Evolutionary conservation across 2,797 vertebrate species (phyloP), one percentile per base, ranked within the genome.

Genomic region (Enteromius treurensis): DNA sequence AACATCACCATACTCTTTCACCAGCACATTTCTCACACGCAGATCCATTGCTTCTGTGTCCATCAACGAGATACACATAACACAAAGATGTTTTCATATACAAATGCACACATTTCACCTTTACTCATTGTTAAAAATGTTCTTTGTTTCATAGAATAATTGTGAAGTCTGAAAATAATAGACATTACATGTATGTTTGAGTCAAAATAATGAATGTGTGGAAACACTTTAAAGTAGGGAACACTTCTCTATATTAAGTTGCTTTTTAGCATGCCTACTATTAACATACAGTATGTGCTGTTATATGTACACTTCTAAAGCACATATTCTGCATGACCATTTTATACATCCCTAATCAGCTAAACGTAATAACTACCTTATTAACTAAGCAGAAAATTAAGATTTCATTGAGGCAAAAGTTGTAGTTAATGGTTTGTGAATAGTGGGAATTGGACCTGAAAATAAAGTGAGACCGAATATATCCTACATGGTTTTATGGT

Each of bases 1-100:
- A 68, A 68, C 77, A 79, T 23, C 13, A 26, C 45, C 29, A 26
- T 68, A 79, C 45, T 53, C 45, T 4, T 68, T 68, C 42, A 51
- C 45, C 42, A 68, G 32, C 21, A 19, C 29, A 76, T 76, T 40
- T 76, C 34, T 58, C 51, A 58, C 51, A 40, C 1, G 34, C 51
- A 23, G 73, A 58, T 75, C 32, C 11, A 37, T 23, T 1, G 3
- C 73, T 75, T 37, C 73, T n/a, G 53, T 55, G 21, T 55, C 29
- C 49, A 9, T 75, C 51, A 75, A 32, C 6, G 9, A 71, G 69
- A 29, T 71, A 32, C 23, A 71, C 32, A 74, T 74, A 26, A 19
- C 26, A 37, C 21, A 23, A 37, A 23, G 1, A 21, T 4, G 5
- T 32, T 32, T 51, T 32, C 9, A 29, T 70, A 47, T 29, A 29